Percentiles rank a stretch among this genome's conserved stretches.
Conservation (phyloP, 2,888 invertebrate species). For the Ctena decussata region DNA sequence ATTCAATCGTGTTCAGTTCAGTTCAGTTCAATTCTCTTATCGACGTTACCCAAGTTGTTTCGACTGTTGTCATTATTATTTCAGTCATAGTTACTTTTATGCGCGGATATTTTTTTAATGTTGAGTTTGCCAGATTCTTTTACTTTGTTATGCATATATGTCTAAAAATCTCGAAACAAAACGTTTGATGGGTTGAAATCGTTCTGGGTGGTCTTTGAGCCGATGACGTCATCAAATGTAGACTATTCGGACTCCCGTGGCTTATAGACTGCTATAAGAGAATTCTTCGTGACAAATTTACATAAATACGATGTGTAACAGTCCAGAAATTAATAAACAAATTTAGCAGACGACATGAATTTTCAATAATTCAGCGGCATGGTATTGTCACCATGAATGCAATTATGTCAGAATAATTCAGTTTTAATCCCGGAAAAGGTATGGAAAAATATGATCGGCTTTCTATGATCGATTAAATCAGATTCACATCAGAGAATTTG, state of each 20-base stretch:
- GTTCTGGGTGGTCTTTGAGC: neutral
- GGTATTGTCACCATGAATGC: constrained; percentile 1
- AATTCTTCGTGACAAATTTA: constrained; percentile 19
- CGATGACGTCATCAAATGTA: constrained; percentile 1
- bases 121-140: no score
- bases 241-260: neutral
- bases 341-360: constrained; percentile 18
- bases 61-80: no score
- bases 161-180: neutral
- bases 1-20: no score
- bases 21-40: no score
- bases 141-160: no score
- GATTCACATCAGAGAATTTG: constrained; percentile 26
- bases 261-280: constrained; percentile 23
- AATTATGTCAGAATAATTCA: constrained; percentile 19
- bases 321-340: constrained; percentile 23
- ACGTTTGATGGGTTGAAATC: neutral
- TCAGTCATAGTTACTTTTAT: no score
- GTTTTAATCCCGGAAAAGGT: constrained; percentile 15
- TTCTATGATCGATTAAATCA: constrained; percentile 17
- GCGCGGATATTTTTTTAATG: no score
- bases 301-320: constrained; percentile 7
- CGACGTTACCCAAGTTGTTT: no score
- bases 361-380: constrained; percentile 16
- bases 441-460: constrained; percentile 30